These are phyloP conservation scores for Myanophis thanlyinensis DNA, from an alignment of 2,113 vertebrate genomes.

Conservation along the genomic window DNA sequence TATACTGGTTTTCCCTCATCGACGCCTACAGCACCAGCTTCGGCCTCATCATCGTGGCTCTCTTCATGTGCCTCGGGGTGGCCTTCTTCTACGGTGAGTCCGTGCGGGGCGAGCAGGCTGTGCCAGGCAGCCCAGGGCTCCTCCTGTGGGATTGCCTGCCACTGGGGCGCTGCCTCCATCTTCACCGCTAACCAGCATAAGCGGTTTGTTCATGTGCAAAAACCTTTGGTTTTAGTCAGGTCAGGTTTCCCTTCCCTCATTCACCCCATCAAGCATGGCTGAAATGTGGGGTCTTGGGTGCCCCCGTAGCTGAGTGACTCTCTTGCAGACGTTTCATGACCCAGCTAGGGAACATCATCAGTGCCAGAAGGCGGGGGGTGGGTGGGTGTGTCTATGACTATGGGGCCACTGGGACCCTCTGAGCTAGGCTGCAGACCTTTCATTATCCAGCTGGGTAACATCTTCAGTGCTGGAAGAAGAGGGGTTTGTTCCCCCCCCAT, in stretches of 20 bases:
- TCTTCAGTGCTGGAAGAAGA: background rate
- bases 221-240: background rate
- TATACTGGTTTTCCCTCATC: slow-evolving; percentile 89
- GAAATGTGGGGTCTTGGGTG: background rate
- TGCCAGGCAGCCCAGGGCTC: background rate
- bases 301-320: background rate
- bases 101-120: background rate
- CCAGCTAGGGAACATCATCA: background rate
- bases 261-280: background rate
- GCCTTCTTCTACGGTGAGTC: slow-evolving; percentile 89
- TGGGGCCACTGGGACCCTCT: background rate
- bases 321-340: background rate
- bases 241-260: background rate
- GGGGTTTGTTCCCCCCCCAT: too few relatives aligned
- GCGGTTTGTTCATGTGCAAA: background rate
- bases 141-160: background rate
- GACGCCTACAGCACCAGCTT: slow-evolving; percentile 92
- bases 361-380: background rate
- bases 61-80: slow-evolving; percentile 90
- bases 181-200: background rate
- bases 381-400: too few relatives aligned
- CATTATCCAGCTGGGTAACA: background rate
- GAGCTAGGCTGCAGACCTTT: background rate
- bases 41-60: slow-evolving; percentile 85
- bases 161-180: background rate